A percentile compares a stretch with the other conserved stretches of the same genome.
These are phyloP conservation scores for Babyrousa celebensis DNA, from an alignment of 2,797 vertebrate genomes.

Conservation along the genomic window DNA sequence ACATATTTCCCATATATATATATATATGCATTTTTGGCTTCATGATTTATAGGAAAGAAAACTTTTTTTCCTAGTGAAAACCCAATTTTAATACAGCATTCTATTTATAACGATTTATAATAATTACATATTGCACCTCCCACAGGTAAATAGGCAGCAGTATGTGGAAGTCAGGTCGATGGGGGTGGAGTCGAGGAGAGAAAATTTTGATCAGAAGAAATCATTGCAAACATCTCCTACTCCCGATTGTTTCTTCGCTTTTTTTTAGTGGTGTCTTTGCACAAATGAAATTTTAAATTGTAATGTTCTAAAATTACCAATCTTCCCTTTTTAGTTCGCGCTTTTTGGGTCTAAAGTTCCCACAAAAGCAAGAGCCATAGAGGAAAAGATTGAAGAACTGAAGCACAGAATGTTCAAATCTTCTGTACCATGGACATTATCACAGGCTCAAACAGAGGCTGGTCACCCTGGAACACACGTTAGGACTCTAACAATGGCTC, in stretches of 20 bases:
- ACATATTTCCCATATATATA: neutral
- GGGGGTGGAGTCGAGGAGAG: neutral
- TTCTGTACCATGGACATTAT: neutral
- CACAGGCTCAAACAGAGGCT: neutral
- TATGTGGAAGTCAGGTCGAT: no score
- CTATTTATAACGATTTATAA: no score
- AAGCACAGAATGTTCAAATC: neutral
- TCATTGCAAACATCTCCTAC: neutral
- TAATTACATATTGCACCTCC: no score
- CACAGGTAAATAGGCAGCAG: no score
- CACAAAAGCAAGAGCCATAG: slow-evolving; percentile 3
- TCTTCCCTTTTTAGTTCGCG: neutral
- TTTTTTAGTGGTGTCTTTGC: neutral
- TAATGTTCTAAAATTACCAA: slow-evolving; percentile 11
- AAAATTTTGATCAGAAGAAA: neutral
- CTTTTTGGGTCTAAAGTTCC: slow-evolving; percentile 2
- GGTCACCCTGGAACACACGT: neutral
- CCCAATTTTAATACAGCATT: no score
- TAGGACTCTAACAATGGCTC: neutral
- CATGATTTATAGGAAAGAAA: neutral
- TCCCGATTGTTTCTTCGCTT: neutral
- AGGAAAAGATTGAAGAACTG: neutral
- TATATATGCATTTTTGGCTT: neutral
- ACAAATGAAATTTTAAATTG: slow-evolving; percentile 56
- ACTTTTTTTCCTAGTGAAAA: neutral